Conservation (phyloP, 2,797 vertebrate species). For the Lateolabrax maculatus region DNA sequence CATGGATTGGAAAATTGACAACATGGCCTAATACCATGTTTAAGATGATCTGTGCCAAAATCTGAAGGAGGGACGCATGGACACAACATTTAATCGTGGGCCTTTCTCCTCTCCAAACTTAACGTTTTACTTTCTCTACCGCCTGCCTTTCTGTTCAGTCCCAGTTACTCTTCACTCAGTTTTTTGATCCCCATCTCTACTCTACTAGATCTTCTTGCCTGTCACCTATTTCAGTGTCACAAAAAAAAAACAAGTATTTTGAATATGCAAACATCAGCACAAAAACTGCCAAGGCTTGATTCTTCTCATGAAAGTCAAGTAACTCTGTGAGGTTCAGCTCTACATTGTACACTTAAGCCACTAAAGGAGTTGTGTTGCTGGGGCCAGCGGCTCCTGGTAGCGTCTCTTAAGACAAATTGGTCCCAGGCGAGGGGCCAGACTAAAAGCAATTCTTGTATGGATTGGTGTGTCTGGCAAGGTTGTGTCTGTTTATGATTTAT, state of each 20-base stretch:
- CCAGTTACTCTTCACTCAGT: constrained; percentile 20
- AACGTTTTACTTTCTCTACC: not conserved
- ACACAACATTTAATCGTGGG: constrained; percentile 1
- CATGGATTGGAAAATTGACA: not conserved
- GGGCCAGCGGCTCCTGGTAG: constrained; percentile 5
- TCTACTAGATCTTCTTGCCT: constrained; percentile 29
- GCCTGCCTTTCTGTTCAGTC: not conserved
- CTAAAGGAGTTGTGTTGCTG: constrained; percentile 24
- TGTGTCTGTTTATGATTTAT: not conserved
- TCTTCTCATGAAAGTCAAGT: constrained; percentile 47
- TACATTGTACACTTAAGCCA: constrained; percentile 1
- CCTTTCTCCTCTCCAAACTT: not conserved
- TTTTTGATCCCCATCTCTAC: constrained; percentile 36
- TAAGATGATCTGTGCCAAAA: not conserved
- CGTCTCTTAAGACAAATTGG: constrained; percentile 8
- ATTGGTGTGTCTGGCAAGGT: not conserved
- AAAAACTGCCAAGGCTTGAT: constrained; percentile 20
- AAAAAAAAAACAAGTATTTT: constrained; percentile 36
- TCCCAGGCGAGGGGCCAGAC: not conserved
- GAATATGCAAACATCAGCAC: constrained; percentile 27
- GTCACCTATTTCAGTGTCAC: constrained; percentile 44
- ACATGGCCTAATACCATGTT: not conserved
- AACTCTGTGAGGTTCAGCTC: constrained; percentile 11
- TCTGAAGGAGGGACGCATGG: not conserved
- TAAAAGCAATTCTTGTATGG: not conserved